These are phyloP conservation scores for Nomada fabriciana DNA, from an alignment of 2,888 invertebrate species.

Conservation along the genomic window DNA sequence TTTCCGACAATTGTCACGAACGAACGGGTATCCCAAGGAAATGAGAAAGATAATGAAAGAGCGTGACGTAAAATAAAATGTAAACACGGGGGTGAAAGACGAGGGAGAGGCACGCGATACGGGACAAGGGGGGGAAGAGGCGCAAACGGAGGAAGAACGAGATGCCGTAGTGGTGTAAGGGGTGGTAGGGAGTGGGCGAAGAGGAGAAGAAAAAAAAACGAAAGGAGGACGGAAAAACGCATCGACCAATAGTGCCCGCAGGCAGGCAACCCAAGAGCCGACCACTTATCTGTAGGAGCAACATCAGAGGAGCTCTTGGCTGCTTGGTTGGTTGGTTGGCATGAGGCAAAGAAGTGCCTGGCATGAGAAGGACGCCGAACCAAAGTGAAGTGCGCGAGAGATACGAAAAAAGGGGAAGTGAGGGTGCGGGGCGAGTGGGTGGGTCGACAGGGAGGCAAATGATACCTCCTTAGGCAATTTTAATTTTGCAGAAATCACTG, in stretches of 20 bases:
- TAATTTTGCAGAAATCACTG: conserved; percentile 84
- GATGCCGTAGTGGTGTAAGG: conserved; percentile 16
- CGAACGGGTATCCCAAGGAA: conserved; percentile 73
- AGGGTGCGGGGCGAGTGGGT: conserved; percentile 65
- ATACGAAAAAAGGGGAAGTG: conserved; percentile 70
- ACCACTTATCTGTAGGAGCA: conserved; percentile 83
- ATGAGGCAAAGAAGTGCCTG: conserved; percentile 80
- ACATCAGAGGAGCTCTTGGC: conserved; percentile 82
- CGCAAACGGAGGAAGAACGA: conserved; percentile 43
- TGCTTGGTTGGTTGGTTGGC: conserved; percentile 78
- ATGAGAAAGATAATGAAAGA: conserved; percentile 78
- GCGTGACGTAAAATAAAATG: conserved; percentile 79
- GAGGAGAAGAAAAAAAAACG: conserved; percentile 66
- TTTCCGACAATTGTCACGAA: conserved; percentile 75
- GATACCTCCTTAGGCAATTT: conserved; percentile 84
- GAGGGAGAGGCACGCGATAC: conserved; percentile 57
- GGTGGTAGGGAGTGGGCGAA: conserved; percentile 33
- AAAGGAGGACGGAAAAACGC: conserved; percentile 76
- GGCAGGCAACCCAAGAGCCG: conserved; percentile 81
- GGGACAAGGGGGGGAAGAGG: conserved; percentile 46
- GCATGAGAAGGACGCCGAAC: conserved; percentile 81
- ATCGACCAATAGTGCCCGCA: conserved; percentile 81
- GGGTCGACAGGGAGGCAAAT: conserved; percentile 78
- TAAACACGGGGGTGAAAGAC: conserved; percentile 72
- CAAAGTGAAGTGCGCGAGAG: conserved; percentile 78